Percentiles rank a stretch among this genome's conserved stretches.
Conservation (phyloP, 2,113 vertebrate genomes). For the Caranx melampygus region DNA sequence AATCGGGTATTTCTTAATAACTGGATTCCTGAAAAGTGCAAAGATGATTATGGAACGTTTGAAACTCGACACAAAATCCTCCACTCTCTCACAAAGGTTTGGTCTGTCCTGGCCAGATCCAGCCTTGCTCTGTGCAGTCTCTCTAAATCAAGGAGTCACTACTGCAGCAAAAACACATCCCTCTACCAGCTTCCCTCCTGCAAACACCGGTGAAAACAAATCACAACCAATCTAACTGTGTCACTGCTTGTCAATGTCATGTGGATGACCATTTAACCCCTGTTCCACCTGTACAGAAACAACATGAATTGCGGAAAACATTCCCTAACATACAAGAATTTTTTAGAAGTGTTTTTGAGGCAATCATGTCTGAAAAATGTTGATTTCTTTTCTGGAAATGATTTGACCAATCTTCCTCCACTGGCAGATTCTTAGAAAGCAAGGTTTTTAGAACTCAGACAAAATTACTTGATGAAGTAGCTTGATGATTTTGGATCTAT, state of each 20-base stretch:
- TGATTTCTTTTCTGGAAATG: neutral
- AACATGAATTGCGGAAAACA: neutral
- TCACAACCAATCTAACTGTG: neutral
- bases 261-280: neutral
- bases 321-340: neutral
- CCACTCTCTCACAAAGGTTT: neutral
- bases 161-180: neutral
- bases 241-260: neutral
- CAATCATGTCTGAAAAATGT: no score
- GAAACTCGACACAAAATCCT: neutral
- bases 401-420: neutral
- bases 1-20: neutral
- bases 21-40: neutral
- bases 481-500: neutral
- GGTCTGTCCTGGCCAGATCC: neutral
- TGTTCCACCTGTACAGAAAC: no score
- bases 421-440: neutral
- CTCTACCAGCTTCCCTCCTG: neutral
- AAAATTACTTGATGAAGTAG: neutral
- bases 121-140: neutral
- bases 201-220: neutral
- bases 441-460: neutral
- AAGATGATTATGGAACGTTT: neutral
- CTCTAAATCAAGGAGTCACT: neutral
- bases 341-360: no score